These are phyloP conservation scores for Agonopterix subpropinquella DNA, from an alignment of 2,888 invertebrate species.

Conservation along the genomic window DNA sequence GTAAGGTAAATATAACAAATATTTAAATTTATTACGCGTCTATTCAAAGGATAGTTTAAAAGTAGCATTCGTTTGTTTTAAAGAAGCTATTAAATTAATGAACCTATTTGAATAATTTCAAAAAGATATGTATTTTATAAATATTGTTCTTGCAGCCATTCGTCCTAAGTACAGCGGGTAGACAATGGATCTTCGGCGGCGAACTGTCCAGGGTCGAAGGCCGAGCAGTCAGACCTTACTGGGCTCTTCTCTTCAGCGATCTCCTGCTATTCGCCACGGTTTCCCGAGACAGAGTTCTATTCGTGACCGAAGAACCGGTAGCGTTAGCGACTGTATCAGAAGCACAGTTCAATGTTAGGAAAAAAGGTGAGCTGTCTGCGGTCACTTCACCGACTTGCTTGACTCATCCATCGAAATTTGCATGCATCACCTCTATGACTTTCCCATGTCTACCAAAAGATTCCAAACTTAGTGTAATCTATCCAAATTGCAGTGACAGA, in stretches of 20 bases:
- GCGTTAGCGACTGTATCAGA: slow-evolving; percentile 86
- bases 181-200: slow-evolving; percentile 94
- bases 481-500: slow-evolving; percentile 82
- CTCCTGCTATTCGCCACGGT: slow-evolving; percentile 90
- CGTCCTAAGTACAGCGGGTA: slow-evolving; percentile 86
- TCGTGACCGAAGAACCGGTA: slow-evolving; percentile 91
- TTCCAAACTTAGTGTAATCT: background rate
- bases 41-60: too few relatives aligned
- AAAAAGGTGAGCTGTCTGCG: slow-evolving; percentile 77
- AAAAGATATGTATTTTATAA: too few relatives aligned
- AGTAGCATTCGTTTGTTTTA: too few relatives aligned
- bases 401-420: too few relatives aligned
- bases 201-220: slow-evolving; percentile 90
- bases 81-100: too few relatives aligned
- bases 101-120: too few relatives aligned
- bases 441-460: too few relatives aligned
- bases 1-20: slow-evolving; percentile 77
- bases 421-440: too few relatives aligned
- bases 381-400: background rate
- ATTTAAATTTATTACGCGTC: background rate
- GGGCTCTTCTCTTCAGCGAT: slow-evolving; percentile 90
- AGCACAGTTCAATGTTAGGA: slow-evolving; percentile 89
- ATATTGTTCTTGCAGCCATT: slow-evolving; percentile 82
- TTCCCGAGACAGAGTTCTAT: slow-evolving; percentile 89
- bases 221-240: slow-evolving; percentile 86